A percentile compares a stretch with the other conserved stretches of the same genome.
These are phyloP conservation scores for Oreonectes daqikongensis DNA, from an alignment of 2,797 vertebrate genomes.

Conservation along the genomic window DNA sequence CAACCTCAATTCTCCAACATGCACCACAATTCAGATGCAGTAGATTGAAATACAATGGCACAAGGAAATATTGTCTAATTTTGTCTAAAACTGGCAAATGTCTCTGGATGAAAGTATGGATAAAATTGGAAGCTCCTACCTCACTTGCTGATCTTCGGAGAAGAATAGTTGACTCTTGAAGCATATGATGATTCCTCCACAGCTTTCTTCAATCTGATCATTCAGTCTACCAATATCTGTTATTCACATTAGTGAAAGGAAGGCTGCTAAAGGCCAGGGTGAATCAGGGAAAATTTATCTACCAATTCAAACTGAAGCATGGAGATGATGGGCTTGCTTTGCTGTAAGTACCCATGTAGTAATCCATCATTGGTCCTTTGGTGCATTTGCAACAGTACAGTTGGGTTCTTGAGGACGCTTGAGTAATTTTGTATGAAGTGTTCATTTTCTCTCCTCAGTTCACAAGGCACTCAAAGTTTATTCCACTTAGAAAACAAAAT, in stretches of 20 bases:
- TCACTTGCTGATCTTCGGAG: background rate
- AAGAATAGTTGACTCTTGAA: background rate
- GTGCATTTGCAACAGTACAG: conserved; percentile 61
- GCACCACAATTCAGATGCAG: background rate
- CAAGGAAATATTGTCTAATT: conserved; percentile 13
- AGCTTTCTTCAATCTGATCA: conserved; percentile 19
- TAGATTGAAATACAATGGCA: background rate
- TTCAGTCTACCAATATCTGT: conserved; percentile 53
- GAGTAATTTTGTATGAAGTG: conserved; percentile 51
- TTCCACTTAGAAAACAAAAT: conserved; percentile 27
- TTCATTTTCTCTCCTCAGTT: conserved; percentile 45
- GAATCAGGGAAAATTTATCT: conserved; percentile 76
- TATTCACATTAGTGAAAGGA: conserved; percentile 68
- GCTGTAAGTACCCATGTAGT: conserved; percentile 79
- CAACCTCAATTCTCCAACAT: background rate
- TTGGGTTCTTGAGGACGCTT: conserved; percentile 60
- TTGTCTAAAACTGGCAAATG: too few relatives aligned
- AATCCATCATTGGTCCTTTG: conserved; percentile 72
- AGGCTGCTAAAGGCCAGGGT: conserved; percentile 59
- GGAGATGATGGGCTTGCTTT: conserved; percentile 75
- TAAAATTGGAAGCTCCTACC: background rate
- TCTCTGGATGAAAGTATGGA: conserved; percentile 2
- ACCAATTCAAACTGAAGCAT: conserved; percentile 73
- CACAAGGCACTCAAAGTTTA: conserved; percentile 30
- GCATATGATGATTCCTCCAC: background rate